Conservation (phyloP, 1,140 invertebrate species). For the Drosophila hydei region DNA sequence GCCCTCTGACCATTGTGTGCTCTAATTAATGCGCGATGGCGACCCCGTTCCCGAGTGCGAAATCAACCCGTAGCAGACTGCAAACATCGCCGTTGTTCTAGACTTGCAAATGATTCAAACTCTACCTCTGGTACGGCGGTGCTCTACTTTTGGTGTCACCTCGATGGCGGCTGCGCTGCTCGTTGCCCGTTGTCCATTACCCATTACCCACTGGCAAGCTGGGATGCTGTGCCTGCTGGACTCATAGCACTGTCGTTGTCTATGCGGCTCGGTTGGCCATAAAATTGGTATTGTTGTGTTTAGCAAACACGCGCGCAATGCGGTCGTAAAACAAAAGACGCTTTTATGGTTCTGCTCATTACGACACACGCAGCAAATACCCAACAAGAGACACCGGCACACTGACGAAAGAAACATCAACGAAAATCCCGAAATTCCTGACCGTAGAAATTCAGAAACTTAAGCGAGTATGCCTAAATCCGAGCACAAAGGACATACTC, state of each 20-base stretch:
- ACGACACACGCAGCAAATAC: conserved; percentile 68
- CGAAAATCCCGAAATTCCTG: background rate
- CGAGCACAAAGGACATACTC: no score
- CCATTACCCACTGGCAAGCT: background rate
- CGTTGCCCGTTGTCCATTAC: no score
- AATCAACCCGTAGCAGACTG: conserved; percentile 42
- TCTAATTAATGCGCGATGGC: conserved; percentile 76
- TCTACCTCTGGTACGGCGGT: conserved; percentile 27
- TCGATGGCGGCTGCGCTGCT: conserved; percentile 26
- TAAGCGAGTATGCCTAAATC: background rate
- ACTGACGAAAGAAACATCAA: conserved; percentile 5
- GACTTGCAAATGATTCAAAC: conserved; percentile 38
- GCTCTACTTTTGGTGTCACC: conserved; percentile 71
- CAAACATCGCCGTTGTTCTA: conserved; percentile 39
- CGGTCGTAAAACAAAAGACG: conserved; percentile 83
- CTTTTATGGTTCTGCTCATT: conserved; percentile 77
- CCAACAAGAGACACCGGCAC: conserved; percentile 33
- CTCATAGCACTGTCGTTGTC: conserved; percentile 47
- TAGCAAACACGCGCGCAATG: conserved; percentile 76
- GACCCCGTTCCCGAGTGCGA: conserved; percentile 40
- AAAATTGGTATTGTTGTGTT: conserved; percentile 80
- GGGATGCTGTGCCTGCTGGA: conserved; percentile 19
- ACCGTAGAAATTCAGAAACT: background rate
- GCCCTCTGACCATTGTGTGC: conserved; percentile 49
- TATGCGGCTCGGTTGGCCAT: conserved; percentile 59